These are phyloP conservation scores for Zalophus californianus DNA, from an alignment of 2,797 vertebrate genomes.

Conservation along the genomic window DNA sequence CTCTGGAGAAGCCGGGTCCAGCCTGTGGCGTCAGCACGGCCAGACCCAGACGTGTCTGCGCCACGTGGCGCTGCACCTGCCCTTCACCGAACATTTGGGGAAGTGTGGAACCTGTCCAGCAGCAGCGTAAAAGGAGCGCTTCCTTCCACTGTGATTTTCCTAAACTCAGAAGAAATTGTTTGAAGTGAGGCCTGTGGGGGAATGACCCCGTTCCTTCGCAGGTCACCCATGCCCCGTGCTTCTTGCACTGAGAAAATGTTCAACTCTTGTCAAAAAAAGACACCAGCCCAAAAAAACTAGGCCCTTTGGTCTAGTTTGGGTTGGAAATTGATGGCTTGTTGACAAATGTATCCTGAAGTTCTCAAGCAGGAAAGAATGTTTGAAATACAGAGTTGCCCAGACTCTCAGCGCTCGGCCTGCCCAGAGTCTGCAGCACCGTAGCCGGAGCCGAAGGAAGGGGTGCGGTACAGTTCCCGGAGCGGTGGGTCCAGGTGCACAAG, in stretches of 20 bases:
- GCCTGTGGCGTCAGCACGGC: accelerated
- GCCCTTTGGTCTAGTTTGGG: background rate
- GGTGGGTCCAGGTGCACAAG: background rate
- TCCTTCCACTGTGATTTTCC: no score
- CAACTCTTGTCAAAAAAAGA: background rate
- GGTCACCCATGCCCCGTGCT: accelerated
- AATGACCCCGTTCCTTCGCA: accelerated
- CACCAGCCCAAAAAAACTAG: background rate
- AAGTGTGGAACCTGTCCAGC: background rate
- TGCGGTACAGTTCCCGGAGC: accelerated
- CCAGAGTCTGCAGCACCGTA: no score
- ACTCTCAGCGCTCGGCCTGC: background rate
- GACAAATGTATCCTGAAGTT: background rate
- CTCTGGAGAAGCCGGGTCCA: background rate
- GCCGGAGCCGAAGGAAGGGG: no score
- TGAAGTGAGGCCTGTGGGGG: accelerated
- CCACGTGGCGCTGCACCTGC: accelerated
- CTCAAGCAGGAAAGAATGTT: background rate
- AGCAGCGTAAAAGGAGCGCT: accelerated
- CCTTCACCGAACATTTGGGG: background rate
- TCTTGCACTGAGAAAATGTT: accelerated
- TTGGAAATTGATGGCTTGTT: background rate
- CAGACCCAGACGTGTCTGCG: accelerated
- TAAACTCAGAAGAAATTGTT: background rate
- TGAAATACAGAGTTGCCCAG: background rate